Percentiles rank a stretch among this genome's conserved stretches.
Conservation (phyloP, 2,113 vertebrate genomes). For the Poicephalus meyeri region DNA sequence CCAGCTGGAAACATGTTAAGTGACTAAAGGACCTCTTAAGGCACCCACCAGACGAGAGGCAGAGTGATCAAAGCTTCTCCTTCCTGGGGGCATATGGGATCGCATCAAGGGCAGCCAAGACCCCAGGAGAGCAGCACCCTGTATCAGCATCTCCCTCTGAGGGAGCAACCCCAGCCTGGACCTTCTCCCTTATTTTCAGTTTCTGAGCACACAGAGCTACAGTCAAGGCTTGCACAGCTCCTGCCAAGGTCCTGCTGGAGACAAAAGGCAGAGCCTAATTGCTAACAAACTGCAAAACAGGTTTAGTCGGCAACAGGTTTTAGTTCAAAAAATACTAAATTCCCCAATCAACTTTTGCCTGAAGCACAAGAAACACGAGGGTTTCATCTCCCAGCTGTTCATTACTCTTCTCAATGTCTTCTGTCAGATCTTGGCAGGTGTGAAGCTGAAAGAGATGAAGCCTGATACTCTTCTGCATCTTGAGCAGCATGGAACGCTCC, state of each 20-base stretch:
- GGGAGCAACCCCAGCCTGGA: background rate
- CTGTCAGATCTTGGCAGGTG: background rate
- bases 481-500: background rate
- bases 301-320: background rate
- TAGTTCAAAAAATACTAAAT: background rate
- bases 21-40: background rate
- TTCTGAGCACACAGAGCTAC: accelerated
- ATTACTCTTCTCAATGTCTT: background rate
- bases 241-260: background rate
- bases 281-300: background rate
- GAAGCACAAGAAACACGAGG: background rate
- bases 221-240: accelerated
- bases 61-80: background rate
- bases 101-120: background rate
- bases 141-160: background rate
- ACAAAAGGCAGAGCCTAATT: background rate
- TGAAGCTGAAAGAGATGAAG: background rate
- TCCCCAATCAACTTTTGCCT: background rate
- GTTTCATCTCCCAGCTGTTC: background rate
- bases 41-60: background rate
- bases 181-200: background rate
- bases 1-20: accelerated
- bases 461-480: background rate
- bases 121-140: accelerated
- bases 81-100: background rate